phyloP scores from a whole-genome alignment of 2,888 invertebrate species.

The Andrena chrysosceles region DNA sequence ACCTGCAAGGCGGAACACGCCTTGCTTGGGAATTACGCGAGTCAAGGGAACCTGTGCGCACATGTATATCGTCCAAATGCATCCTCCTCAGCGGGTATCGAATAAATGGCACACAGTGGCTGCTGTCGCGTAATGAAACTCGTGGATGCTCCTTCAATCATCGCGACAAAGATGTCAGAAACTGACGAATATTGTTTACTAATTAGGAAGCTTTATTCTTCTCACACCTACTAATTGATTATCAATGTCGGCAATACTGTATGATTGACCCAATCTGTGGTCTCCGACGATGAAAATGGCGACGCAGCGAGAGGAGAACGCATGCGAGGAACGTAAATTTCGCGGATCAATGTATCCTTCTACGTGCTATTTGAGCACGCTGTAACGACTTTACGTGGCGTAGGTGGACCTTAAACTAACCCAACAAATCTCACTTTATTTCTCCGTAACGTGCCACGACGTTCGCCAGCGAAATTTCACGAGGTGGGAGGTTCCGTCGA shows the following conservation, averaged over 20 bases:
- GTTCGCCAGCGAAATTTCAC: slow-evolving; percentile 35
- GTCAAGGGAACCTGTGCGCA: slow-evolving; percentile 54
- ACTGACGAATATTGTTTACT: no score
- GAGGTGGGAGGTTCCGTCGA: slow-evolving; percentile 25
- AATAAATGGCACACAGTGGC: slow-evolving; percentile 45
- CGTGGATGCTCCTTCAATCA: slow-evolving; percentile 15
- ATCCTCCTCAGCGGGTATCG: slow-evolving; percentile 15
- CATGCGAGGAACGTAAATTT: slow-evolving; percentile 18
- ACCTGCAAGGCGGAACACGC: slow-evolving; percentile 56
- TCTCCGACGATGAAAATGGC: not conserved
- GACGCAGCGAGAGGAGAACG: not conserved
- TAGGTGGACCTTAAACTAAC: slow-evolving; percentile 26
- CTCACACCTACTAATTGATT: no score
- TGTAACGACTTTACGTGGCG: slow-evolving; percentile 26
- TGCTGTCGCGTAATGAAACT: slow-evolving; percentile 21
- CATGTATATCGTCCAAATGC: slow-evolving; percentile 41
- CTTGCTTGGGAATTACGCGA: slow-evolving; percentile 63
- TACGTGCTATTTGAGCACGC: slow-evolving; percentile 23
- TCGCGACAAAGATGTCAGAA: not conserved
- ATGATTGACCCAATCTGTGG: not conserved
- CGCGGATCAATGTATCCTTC: slow-evolving; percentile 17
- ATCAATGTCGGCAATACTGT: no score
- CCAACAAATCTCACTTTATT: slow-evolving; percentile 65
- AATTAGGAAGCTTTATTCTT: no score
- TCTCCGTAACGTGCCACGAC: slow-evolving; percentile 26